Evolutionary conservation across 1,140 invertebrate genomes (phyloP).

Genomic region (Globodera ellingtonae): DNA sequence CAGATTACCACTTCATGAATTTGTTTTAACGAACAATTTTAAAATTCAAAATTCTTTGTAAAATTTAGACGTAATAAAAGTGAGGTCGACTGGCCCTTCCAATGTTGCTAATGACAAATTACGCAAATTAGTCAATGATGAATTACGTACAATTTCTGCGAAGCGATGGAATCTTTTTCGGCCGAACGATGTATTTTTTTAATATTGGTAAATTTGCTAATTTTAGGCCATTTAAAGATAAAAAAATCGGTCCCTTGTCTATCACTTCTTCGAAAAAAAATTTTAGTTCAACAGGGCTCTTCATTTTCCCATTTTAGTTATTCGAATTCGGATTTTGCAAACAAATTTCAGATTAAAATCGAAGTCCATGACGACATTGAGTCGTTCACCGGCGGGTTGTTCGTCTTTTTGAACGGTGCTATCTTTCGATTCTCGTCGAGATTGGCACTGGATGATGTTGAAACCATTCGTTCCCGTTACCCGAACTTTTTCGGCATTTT

Average conservation of each 20-base stretch:
- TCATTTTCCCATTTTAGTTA: not conserved
- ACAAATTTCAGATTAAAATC: conserved; percentile 6
- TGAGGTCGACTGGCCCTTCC: not conserved
- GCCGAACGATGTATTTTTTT: too few species aligned
- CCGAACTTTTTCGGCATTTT: conserved; percentile 28
- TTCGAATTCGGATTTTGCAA: too few species aligned
- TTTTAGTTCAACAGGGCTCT: not conserved
- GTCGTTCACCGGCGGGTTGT: conserved; percentile 16
- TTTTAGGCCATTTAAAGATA: not conserved
- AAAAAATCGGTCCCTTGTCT: not conserved
- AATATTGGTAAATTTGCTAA: not conserved
- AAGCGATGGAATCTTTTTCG: too few species aligned
- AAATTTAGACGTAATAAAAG: too few species aligned
- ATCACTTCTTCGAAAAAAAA: too few species aligned
- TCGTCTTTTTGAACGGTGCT: not conserved
- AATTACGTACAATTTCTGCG: not conserved
- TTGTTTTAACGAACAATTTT: too few species aligned
- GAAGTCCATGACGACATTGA: conserved; percentile 21
- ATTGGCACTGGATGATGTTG: conserved; percentile 13
- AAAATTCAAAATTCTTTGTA: too few species aligned
- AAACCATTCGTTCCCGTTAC: conserved; percentile 16
- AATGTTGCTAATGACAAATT: not conserved
- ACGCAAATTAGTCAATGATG: not conserved
- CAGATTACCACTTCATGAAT: too few species aligned
- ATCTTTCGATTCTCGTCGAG: conserved; percentile 27